Percentiles rank a stretch among this genome's conserved stretches.
phyloP scores from a whole-genome alignment of 2,888 invertebrate genomes.

The Sepiola atlantica region DNA sequence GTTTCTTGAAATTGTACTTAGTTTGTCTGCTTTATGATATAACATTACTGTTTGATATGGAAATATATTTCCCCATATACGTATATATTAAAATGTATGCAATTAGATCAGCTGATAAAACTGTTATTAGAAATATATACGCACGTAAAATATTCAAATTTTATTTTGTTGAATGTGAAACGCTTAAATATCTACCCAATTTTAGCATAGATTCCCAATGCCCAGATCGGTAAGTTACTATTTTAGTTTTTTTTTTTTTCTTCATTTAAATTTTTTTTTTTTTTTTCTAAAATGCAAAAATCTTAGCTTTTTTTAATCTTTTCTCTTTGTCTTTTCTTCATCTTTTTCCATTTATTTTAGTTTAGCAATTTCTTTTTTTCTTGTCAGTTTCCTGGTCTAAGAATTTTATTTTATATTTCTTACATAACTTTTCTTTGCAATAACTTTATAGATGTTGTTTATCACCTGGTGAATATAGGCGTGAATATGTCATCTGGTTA shows the following conservation, averaged over 20 bases:
- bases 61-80: background rate
- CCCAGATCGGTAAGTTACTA: constrained; percentile 11
- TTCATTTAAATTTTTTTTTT: background rate
- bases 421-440: background rate
- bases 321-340: background rate
- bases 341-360: background rate
- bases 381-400: background rate
- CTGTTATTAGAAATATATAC: background rate
- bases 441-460: background rate
- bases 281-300: constrained; percentile 4
- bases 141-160: background rate
- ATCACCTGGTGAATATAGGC: background rate
- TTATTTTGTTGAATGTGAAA: constrained; percentile 20
- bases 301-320: background rate
- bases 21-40: background rate
- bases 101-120: background rate
- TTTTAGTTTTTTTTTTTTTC: background rate
- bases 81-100: background rate
- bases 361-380: background rate
- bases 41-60: background rate
- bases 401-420: no score
- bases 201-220: constrained; percentile 9
- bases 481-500: no score
- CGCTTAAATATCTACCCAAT: background rate
- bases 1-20: background rate